These are phyloP conservation scores for Bombus affinis DNA, from an alignment of 1,140 invertebrate species.

Conservation along the genomic window DNA sequence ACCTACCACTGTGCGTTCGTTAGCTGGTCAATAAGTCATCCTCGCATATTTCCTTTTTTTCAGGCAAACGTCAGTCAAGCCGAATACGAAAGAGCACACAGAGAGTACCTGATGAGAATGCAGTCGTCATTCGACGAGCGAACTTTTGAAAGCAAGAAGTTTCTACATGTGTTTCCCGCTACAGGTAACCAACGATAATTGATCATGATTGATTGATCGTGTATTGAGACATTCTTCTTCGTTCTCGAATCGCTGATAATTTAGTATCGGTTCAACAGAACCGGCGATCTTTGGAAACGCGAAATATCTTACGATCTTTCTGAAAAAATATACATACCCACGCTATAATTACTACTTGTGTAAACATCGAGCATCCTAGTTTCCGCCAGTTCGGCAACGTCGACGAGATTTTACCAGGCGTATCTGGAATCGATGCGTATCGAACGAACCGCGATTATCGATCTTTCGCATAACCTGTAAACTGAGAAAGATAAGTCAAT, in stretches of 20 bases:
- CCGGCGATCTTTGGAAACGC: constrained; percentile 57
- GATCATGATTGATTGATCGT: background rate
- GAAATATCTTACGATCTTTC: constrained; percentile 14
- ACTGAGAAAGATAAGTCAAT: background rate
- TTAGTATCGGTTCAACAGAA: constrained; percentile 39
- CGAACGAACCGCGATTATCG: background rate
- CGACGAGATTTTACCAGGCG: constrained; percentile 16
- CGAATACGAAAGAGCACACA: constrained; percentile 82
- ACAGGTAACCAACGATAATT: constrained; percentile 68
- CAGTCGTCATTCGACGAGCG: constrained; percentile 70
- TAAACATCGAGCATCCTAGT: constrained; percentile 34
- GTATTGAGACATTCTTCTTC: background rate
- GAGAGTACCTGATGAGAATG: constrained; percentile 81
- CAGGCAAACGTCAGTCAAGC: constrained; percentile 82
- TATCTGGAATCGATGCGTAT: background rate
- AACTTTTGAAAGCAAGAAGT: constrained; percentile 67
- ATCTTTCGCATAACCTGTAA: background rate
- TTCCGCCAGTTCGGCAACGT: constrained; percentile 21
- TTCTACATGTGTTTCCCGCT: constrained; percentile 78
- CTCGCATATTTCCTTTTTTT: constrained; percentile 21
- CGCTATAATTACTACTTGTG: constrained; percentile 48
- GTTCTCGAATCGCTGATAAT: constrained; percentile 57
- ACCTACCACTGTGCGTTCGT: background rate
- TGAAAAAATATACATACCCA: constrained; percentile 46
- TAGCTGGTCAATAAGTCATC: background rate